A percentile compares a stretch with the other conserved stretches of the same genome.
These are phyloP conservation scores for Charadrius vociferus DNA, from an alignment of 2,113 vertebrate genomes.

Conservation along the genomic window DNA sequence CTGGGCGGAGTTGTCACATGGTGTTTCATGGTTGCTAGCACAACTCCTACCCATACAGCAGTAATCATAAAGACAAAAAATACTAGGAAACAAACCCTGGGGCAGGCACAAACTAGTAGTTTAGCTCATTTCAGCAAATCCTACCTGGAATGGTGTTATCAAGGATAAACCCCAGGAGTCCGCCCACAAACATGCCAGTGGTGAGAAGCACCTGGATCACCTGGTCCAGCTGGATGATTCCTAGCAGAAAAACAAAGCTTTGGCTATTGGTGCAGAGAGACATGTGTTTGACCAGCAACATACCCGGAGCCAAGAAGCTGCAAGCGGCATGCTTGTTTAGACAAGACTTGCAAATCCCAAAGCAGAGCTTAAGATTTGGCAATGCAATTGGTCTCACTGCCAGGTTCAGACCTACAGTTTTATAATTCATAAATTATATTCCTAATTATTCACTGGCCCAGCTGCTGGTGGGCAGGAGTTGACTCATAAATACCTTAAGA, in stretches of 20 bases:
- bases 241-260: constrained; percentile 67
- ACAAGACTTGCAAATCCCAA: neutral
- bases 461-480: neutral
- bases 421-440: too few relatives aligned
- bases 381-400: neutral
- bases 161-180: constrained; percentile 89
- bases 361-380: neutral
- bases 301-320: neutral
- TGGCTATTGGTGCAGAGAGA: neutral
- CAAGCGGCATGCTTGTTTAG: neutral
- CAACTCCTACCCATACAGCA: neutral
- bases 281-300: neutral
- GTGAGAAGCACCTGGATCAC: constrained; percentile 92
- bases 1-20: neutral
- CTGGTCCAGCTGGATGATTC: constrained; percentile 88
- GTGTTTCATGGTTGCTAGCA: neutral
- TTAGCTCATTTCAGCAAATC: constrained; percentile 4
- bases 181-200: constrained; percentile 96
- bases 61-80: neutral
- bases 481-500: neutral
- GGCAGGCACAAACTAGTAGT: neutral
- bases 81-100: neutral
- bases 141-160: constrained; percentile 96
- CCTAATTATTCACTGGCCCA: neutral
- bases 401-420: neutral